Evolutionary conservation across 1,140 invertebrate genomes (phyloP), one percentile per base, ranked within the genome.

Genomic region (Diachasmimorpha longicaudata): DNA sequence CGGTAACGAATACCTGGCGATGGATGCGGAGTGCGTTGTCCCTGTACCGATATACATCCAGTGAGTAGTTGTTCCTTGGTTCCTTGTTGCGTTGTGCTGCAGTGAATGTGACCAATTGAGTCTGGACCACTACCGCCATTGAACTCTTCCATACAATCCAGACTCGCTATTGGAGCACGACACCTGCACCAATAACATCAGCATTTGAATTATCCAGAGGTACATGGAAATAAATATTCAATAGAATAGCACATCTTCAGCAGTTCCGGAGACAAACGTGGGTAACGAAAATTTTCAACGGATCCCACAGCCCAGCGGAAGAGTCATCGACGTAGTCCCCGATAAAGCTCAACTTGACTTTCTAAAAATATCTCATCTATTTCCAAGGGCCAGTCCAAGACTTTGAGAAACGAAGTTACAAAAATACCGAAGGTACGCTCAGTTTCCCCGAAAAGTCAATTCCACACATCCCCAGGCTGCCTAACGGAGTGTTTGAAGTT

Each of bases 111-210:
- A n/a, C 85, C 86, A 77, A 87, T 87, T 58, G 85, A 85, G 42
- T 84, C 84, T 70, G 88, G 48, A 52, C 48, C 86, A 13, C 88
- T 88, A 11, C 86, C 88, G 25, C 91, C 93, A 89, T 93, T 95
- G 90, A 96, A 95, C 90, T 97, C 95, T 91, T 96, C 95, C 95
- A 97, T 96, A 89, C 95, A 96, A 91, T 97, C 95, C 82, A 97
- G 90, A 85, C 95, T 96, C 77, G 95, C 95, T 89, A 96, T 96
- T 79, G 95, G 95, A 81, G 95, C 95, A 84, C 95, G 92, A 91
- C 94, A 96, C 92, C 95, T 96, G 88, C 68, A 48, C 25, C 19
- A 58, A 37, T 19, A 55, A 70, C 16, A 37, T n/a, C 16, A 72
- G 14, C 4, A 9, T 4, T 23, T 25, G 4, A 63, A 31, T 42